Conservation (phyloP, 2,888 invertebrate genomes). For the Anodontia alba region DNA sequence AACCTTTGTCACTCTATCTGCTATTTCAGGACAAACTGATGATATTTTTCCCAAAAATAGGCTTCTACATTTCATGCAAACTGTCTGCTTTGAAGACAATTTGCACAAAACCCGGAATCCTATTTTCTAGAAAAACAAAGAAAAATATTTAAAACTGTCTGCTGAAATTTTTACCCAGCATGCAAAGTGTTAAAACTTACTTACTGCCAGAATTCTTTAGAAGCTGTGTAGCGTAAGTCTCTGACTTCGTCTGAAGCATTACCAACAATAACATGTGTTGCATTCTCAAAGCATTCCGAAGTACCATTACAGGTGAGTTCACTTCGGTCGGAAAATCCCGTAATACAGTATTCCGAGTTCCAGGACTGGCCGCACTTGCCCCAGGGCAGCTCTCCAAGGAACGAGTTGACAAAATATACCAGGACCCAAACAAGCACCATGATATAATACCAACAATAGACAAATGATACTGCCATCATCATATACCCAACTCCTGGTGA, state of each 20-base stretch:
- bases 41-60: no score
- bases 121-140: no score
- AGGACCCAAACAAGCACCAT: conserved; percentile 68
- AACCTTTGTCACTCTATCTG: no score
- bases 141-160: no score
- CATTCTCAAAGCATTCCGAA: neutral
- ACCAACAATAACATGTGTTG: neutral
- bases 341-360: conserved; percentile 60
- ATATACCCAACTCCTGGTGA: conserved; percentile 66
- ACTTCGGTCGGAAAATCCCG: neutral
- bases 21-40: no score
- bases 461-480: conserved; percentile 67
- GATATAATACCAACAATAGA: conserved; percentile 70
- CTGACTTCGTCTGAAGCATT: conserved; percentile 19
- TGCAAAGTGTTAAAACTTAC: no score
- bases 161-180: no score
- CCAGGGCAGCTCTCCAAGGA: conserved; percentile 62
- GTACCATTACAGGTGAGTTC: conserved; percentile 9
- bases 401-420: conserved; percentile 66
- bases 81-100: no score
- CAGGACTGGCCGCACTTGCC: conserved; percentile 60
- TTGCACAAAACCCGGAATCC: no score
- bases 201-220: conserved; percentile 72
- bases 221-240: conserved; percentile 27
- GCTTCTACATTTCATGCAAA: no score